Evolutionary conservation across 2,113 vertebrate species (phyloP).

Genomic region (Poecile atricapillus): DNA sequence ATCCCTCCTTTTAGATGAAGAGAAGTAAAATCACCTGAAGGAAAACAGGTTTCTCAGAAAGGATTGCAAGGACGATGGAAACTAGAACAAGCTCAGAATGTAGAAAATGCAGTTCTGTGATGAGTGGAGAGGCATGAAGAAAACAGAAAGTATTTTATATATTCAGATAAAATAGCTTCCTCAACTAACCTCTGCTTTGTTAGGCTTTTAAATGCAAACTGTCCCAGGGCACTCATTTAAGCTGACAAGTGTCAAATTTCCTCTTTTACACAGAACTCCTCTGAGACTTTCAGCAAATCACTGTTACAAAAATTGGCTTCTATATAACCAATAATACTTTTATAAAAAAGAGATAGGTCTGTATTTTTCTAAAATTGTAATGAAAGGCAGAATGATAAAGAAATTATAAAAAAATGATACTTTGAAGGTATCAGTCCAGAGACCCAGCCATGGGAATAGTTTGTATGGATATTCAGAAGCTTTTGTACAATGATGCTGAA

Average conservation of each 20-base stretch:
- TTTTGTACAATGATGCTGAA: not conserved
- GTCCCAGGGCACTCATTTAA: not conserved
- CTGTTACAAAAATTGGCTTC: not conserved
- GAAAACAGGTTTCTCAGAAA: not conserved
- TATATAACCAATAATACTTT: not conserved
- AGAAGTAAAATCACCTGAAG: not conserved
- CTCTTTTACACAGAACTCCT: not conserved
- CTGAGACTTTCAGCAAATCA: not conserved
- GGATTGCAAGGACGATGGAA: rapidly evolving
- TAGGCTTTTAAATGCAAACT: not conserved
- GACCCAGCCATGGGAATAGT: not conserved
- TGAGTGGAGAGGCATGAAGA: not conserved
- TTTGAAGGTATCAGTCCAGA: not conserved
- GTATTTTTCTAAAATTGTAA: not conserved
- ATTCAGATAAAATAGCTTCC: not conserved
- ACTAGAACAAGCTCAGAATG: not conserved
- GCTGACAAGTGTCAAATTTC: not conserved
- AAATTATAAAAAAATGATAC: not conserved
- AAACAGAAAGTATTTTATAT: not conserved
- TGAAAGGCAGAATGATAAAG: not conserved
- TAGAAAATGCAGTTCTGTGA: not conserved
- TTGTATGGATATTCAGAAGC: not conserved
- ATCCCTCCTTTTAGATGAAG: not conserved
- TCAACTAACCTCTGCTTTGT: not conserved
- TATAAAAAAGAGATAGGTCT: not conserved